Conservation (phyloP, 2,888 invertebrate species). For the Synergus japonicus region DNA sequence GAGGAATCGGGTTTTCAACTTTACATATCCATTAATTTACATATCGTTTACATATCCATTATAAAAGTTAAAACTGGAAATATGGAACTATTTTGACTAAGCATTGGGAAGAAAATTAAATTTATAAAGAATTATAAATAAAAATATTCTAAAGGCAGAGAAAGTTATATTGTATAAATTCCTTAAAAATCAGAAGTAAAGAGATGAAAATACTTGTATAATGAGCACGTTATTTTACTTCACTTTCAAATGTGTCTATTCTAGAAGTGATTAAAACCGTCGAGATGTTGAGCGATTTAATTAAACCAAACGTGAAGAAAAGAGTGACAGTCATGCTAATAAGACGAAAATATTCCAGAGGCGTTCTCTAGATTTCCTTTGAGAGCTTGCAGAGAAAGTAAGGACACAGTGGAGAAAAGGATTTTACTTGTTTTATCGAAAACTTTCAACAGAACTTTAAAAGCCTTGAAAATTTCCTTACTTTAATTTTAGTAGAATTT, state of each 20-base stretch:
- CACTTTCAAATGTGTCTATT: neutral
- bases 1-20: too few species aligned
- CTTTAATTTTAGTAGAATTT: neutral
- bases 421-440: neutral
- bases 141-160: neutral
- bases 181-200: neutral
- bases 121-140: too few species aligned
- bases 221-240: neutral
- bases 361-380: neutral
- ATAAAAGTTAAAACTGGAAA: too few species aligned
- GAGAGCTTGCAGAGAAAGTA: neutral
- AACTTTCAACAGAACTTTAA: neutral
- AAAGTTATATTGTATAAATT: neutral
- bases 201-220: neutral
- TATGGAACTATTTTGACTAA: too few species aligned
- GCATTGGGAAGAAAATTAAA: too few species aligned
- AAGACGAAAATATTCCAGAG: neutral
- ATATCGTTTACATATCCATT: too few species aligned
- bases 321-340: conserved; percentile 7
- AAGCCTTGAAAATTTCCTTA: neutral
- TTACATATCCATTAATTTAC: too few species aligned
- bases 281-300: neutral
- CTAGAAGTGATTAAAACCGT: conserved; percentile 2
- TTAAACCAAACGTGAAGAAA: neutral
- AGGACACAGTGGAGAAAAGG: neutral